Base-by-base conservation (phyloP, 2,113 vertebrate species). In the Aix galericulata region DNA sequence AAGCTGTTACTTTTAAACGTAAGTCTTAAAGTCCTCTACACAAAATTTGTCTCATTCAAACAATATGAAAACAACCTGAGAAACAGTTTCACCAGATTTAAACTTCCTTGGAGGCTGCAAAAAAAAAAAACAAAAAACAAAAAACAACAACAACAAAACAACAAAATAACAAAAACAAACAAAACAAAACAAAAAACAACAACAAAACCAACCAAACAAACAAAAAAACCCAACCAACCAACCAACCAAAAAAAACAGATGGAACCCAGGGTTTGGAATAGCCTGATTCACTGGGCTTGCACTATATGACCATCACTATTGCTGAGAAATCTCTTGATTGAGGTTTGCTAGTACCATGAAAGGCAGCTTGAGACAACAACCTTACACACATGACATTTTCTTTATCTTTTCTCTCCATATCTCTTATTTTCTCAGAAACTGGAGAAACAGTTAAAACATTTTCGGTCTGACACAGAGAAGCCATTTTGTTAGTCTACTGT, bases 251-350 rank as follows among this genome's bases (percentile, higher is more conserved):
- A 48, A 60, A 80, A 26, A 5, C 27, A 63, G 20, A 23, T 15
- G 6, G 21, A 81, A 42, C 2, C 3, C 8, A 63, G 21, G 62
- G 25, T 34, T 56, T 17, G 23, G n/a, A 8, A 69, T 17, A 69
- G 31, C 6, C 16, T 66, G 14, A 40, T 74, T 59, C 38, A 26
- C 53, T 17, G 13, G 25, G 7, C 7, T 62, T 3, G 2, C 12
- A 7, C 46, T 23, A 31, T 20, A 26, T 1, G 1, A 46, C 44
- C 13, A 10, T n/a, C 0, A 1, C 9, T 34, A 22, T 18, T 56
- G 15, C 13, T 71, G 9, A 32, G 31, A 16, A 60, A 23, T 38
- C 8, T 53, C 18, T 67, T 66, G 18, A 4, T 13, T 31, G 17
- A 80, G 14, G 8, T 60, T 29, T 48, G 2, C 9, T 34, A 55